Evolutionary conservation across 2,888 invertebrate species (phyloP), one percentile per base, ranked within the genome.

Genomic region (Eugnorisma glareosa): DNA sequence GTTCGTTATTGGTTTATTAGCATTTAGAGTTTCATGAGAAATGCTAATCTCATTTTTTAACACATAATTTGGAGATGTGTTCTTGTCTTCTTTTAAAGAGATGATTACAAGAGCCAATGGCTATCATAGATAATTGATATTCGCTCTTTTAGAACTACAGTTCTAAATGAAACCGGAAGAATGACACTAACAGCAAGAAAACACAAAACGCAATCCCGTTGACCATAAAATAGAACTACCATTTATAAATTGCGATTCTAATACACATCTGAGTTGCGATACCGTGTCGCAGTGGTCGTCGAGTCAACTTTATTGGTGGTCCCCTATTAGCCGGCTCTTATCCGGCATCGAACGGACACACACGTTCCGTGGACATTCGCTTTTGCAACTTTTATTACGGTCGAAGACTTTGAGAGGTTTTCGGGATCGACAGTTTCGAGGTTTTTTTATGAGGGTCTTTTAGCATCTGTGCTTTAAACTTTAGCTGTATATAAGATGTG

Each of bases 211-310:
- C 48, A 68, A 79, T 79, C 61, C 59, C 24, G 35, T 18, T 24
- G 67, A 67, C 79, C 79, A 90, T 93, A 92, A 93, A 93, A 92
- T 90, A 84, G 86, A 91, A 90, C 86, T 87, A 89, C 89, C 89
- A 89, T 91, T 91, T 91, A 92, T 92, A 91, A 92, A 93, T 91
- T 91, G 92, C 89, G 86, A 90, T 91, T 91, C 82, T 88, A 89
- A 90, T 86, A 86, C 76, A 77, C 82, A 83, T 84, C 80, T 76
- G 77, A 87, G 88, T 82, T 82, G 83, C 83, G 86, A 83, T 85
- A 86, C 81, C 78, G 84, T 82, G 79, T 88, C 82, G 83, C 72
- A 83, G 83, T 82, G 86, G 83, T 86, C 79, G 78, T 74, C 81
- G 75, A 82, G 86, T 83, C 85, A 84, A 86, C 90, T 87, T 86